Percentiles rank a stretch among this genome's conserved stretches.
Evolutionary conservation across 2,888 invertebrate genomes (phyloP).

Genomic region (Syrphus vitripennis): DNA sequence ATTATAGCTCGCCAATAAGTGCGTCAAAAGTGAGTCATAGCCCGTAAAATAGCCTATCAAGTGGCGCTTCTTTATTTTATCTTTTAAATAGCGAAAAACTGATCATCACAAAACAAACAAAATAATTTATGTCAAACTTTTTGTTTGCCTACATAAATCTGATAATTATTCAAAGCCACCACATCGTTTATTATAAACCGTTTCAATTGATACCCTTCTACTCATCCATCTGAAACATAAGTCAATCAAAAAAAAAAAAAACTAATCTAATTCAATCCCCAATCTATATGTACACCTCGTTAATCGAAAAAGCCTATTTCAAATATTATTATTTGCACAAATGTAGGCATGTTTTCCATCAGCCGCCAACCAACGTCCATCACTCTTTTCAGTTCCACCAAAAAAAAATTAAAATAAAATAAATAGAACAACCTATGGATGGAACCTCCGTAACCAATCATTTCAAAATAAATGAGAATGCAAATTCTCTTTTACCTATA

Average conservation of each 20-base stretch:
- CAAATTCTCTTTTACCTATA: constrained; percentile 24
- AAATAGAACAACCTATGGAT: neutral
- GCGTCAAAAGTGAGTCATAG: too few species aligned
- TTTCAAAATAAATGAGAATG: constrained; percentile 50
- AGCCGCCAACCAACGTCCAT: neutral
- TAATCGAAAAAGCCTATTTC: neutral
- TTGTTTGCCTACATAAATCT: too few species aligned
- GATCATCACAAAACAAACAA: too few species aligned
- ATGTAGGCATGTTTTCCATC: too few species aligned
- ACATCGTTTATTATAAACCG: neutral
- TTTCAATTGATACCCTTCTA: neutral
- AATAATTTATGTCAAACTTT: too few species aligned
- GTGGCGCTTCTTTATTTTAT: too few species aligned
- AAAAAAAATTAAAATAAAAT: neutral
- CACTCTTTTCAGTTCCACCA: neutral
- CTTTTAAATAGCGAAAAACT: too few species aligned
- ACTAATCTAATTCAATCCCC: neutral
- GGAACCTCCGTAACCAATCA: constrained; percentile 27
- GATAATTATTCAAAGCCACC: neutral
- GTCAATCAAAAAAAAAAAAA: neutral
- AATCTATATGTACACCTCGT: neutral
- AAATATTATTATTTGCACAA: constrained; percentile 17
- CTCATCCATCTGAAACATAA: neutral
- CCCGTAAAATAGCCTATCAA: too few species aligned
- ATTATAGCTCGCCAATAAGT: too few species aligned